Base-by-base conservation (phyloP, 2,113 vertebrate species). In the Paratilapia polleni region DNA sequence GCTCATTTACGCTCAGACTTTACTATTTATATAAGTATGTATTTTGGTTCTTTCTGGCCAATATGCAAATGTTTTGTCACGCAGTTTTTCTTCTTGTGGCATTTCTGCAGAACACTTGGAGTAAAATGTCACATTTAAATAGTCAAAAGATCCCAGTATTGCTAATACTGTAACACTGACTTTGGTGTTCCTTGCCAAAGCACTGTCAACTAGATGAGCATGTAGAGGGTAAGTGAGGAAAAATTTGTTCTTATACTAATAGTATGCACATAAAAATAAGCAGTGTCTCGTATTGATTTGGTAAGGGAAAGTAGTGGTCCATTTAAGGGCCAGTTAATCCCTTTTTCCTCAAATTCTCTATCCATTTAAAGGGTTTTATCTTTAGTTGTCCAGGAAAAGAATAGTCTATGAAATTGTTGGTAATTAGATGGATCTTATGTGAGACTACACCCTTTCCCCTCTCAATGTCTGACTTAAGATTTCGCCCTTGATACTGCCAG, bases 81-180 rank as follows among this genome's bases (percentile, higher is more conserved):
- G 31, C 31, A 70, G 66, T 70, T 70, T 70, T 15, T 34, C 24
- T 41, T 84, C 62, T 66, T 66, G 81, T 68, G 61, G 81, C 63
- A 52, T 84, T 80, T 75, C 56, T 84, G 43, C 59, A 73, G 77
- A 74, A 80, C 68, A 74, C 36, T 80, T 73, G 80, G 34, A 85
- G 57, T 70, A 76, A 85, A 85, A 52, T 52, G 41, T 43, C 41
- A 43, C 41, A 43, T 31, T 31, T 31, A 31, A 31, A 31, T 9
- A 4, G 41, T 43, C 13, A 43, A 43, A 43, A 43, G 13, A 43
- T 43, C 41, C 41, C 66, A 52, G 66, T 73, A 20, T 26, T 31
- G 66, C 17, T 52, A 73, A 73, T 26, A 8, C 66, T 73, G 66
- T 73, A 31, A 73, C 52, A 52, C 52, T 73, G 43, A 70, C 66